phyloP scores from a whole-genome alignment of 2,113 vertebrate genomes.

The Ibidorhyncha struthersii region DNA sequence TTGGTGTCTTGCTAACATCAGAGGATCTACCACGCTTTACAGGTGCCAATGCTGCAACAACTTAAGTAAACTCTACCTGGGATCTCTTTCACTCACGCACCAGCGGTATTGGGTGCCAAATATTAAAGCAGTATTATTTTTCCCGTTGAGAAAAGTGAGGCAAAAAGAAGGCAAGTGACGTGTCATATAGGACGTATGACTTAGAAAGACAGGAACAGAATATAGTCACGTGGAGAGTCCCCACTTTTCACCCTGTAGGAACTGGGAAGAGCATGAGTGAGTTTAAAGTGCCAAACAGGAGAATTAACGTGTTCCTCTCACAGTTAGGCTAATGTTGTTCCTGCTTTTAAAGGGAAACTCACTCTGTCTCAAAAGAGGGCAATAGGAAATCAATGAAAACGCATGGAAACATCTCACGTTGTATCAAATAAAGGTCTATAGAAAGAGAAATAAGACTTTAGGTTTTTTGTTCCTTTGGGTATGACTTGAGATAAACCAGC shows the following conservation, averaged over 20 bases:
- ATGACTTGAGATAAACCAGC: not conserved
- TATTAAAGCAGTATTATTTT: not conserved
- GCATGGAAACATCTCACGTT: not conserved
- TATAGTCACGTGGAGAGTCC: not conserved
- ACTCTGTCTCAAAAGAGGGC: not conserved
- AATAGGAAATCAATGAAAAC: constrained; percentile 43
- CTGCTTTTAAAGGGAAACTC: not conserved
- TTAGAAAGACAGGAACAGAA: not conserved
- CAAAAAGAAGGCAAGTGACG: not conserved
- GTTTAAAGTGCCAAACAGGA: not conserved
- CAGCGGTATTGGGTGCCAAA: not conserved
- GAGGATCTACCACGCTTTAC: not conserved
- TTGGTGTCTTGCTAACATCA: not conserved
- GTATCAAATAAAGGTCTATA: not conserved
- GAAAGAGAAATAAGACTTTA: constrained; percentile 16
- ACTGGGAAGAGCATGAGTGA: not conserved
- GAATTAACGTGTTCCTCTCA: not conserved
- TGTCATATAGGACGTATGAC: not conserved
- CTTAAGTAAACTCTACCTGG: not conserved
- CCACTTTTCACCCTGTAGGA: not conserved
- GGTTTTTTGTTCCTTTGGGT: not conserved
- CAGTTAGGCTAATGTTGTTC: not conserved
- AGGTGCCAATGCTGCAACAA: not conserved
- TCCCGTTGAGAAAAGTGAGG: not conserved
- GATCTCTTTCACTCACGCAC: not conserved